A percentile compares a stretch with the other conserved stretches of the same genome.
phyloP scores from a whole-genome alignment of 2,113 vertebrate genomes.

The Campylomormyrus numenius region DNA sequence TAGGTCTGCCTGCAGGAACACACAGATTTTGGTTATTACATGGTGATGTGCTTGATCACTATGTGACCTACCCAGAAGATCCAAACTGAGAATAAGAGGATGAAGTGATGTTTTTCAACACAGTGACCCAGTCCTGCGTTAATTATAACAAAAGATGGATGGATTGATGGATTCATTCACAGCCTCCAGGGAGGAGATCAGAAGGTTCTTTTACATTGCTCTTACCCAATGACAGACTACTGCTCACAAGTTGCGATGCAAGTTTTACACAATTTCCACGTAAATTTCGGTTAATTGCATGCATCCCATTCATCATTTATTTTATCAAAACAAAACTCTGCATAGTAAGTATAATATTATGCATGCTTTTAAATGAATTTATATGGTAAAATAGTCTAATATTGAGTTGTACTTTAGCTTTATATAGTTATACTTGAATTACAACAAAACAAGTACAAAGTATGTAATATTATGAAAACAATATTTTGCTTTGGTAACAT shows the following conservation, averaged over 20 bases:
- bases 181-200: background rate
- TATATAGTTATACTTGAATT: background rate
- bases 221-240: background rate
- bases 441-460: background rate
- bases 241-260: background rate
- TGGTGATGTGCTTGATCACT: background rate
- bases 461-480: background rate
- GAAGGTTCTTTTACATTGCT: background rate
- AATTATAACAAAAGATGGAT: background rate
- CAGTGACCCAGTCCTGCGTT: background rate
- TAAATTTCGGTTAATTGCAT: background rate
- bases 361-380: background rate
- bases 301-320: background rate
- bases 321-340: background rate
- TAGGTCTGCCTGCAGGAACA: constrained; percentile 73
- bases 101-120: background rate
- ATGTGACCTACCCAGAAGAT: background rate
- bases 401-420: background rate
- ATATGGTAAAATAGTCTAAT: background rate
- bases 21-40: background rate
- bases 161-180: background rate
- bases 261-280: background rate
- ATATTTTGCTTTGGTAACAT: background rate
- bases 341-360: background rate
- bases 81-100: background rate